These are phyloP conservation scores for Vanessa atalanta DNA, from an alignment of 1,140 invertebrate species.

Conservation along the genomic window DNA sequence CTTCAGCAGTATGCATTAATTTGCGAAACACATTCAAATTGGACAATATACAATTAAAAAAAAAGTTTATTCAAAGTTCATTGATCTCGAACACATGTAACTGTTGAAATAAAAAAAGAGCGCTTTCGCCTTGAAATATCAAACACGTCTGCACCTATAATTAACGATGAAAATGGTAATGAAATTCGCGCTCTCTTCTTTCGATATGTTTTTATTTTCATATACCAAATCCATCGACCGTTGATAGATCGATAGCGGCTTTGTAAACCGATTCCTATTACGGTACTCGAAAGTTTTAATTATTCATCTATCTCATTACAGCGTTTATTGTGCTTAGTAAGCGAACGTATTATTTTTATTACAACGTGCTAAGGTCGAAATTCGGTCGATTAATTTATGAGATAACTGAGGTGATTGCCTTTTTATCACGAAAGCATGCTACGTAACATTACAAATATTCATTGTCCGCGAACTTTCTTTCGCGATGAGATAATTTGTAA, in stretches of 20 bases:
- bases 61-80: conserved; percentile 17
- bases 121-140: conserved; percentile 23
- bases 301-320: conserved; percentile 45
- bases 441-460: conserved; percentile 59
- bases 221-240: conserved; percentile 25
- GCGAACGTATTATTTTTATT: conserved; percentile 9
- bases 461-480: conserved; percentile 63
- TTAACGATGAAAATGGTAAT: conserved; percentile 14
- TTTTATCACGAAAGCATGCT: conserved; percentile 48
- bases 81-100: conserved; percentile 9
- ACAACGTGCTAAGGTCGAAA: neutral
- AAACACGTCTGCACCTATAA: conserved; percentile 7
- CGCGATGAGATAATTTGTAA: conserved; percentile 53
- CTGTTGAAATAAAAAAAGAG: conserved; percentile 20
- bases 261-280: conserved; percentile 45
- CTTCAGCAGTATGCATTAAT: no score
- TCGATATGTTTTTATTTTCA: conserved; percentile 15
- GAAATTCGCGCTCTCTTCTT: conserved; percentile 34
- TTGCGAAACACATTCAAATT: neutral
- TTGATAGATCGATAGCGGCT: conserved; percentile 40
- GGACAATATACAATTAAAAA: neutral
- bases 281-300: conserved; percentile 65
- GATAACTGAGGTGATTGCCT: conserved; percentile 26
- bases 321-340: conserved; percentile 30
- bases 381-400: conserved; percentile 12